Base-by-base conservation (phyloP, 1,140 invertebrate genomes). In the Aphelenchoides besseyi region DNA sequence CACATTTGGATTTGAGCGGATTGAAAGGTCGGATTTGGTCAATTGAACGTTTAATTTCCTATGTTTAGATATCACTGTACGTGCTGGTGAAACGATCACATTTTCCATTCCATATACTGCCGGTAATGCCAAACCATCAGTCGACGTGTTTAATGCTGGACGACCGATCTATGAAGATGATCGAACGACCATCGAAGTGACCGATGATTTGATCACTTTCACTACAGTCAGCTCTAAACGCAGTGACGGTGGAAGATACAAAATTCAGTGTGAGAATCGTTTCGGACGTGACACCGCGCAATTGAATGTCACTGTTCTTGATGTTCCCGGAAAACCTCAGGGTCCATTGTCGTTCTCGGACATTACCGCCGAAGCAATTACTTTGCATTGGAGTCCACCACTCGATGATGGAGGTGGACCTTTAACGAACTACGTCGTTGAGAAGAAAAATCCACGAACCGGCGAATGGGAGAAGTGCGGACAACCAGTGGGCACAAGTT, bases 21-120 rank as follows among this genome's bases (percentile, higher is more conserved):
- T 89, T 97, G 3, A 90, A 93, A 37, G 96, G n/a, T 12, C 41
- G 41, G 23, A 23, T 48, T 48, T 48, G n/a, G n/a, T n/a, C n/a
- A n/a, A n/a, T n/a, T n/a, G n/a, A n/a, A n/a, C n/a, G n/a, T n/a
- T n/a, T n/a, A n/a, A n/a, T 23, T 48, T 48, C 12, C 41, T 48
- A 23, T 48, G 12, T 48, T 12, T 23, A 59, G 70, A 98, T 83
- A 96, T 99, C 76, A 93, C 91, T 18, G 94, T 98, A 2, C 89
- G 93, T 73, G 95, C 95, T 72, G 96, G 96, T 64, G 93, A 98
- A 87, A 93, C 96, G 84, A 97, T 98, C 87, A 92, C 91, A 63
- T 94, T 98, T 82, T 91, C 93, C 79, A 91, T 98, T 29, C 94
- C 95, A 9, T 98, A 93, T 84, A 89, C 91, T 73, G 95, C 92